phyloP scores from a whole-genome alignment of 2,113 vertebrate genomes.

The Epinephelus moara region DNA sequence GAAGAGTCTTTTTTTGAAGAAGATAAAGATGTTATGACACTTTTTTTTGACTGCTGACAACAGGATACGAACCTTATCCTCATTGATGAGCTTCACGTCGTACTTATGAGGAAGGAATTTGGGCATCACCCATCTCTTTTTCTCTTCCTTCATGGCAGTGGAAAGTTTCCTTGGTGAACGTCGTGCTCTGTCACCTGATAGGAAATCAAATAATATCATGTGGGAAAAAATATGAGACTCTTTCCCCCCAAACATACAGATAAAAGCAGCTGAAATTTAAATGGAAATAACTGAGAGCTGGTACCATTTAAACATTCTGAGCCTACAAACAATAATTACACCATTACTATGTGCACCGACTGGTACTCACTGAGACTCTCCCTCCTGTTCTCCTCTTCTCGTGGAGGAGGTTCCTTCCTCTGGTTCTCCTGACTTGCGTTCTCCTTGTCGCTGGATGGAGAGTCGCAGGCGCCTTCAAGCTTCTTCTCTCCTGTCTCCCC shows the following conservation, averaged over 20 bases:
- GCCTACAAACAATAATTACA: background rate
- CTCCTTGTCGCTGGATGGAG: conserved; percentile 98
- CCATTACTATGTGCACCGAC: too few relatives aligned
- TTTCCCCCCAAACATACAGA: background rate
- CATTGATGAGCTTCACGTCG: conserved; percentile 93
- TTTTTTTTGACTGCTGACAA: background rate
- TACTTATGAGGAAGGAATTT: conserved; percentile 98
- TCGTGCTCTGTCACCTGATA: conserved; percentile 92
- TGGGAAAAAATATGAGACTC: background rate
- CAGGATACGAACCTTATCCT: conserved; percentile 91
- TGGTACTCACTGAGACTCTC: conserved; percentile 90
- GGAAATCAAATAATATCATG: background rate
- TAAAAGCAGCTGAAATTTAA: too few relatives aligned
- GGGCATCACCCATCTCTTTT: conserved; percentile 95
- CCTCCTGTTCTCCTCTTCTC: conserved; percentile 92
- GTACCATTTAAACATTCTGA: background rate
- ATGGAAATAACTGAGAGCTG: too few relatives aligned
- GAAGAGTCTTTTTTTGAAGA: background rate
- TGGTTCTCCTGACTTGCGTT: conserved; percentile 94
- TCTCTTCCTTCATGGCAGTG: conserved; percentile 94
- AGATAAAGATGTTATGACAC: background rate
- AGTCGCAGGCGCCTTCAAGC: conserved; percentile 93
- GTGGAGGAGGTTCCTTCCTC: conserved; percentile 86
- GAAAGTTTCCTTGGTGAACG: conserved; percentile 96
- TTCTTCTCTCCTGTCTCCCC: conserved; percentile 91